Evolutionary conservation across 1,140 invertebrate species (phyloP).

Genomic region (Sarcophaga bullata): DNA sequence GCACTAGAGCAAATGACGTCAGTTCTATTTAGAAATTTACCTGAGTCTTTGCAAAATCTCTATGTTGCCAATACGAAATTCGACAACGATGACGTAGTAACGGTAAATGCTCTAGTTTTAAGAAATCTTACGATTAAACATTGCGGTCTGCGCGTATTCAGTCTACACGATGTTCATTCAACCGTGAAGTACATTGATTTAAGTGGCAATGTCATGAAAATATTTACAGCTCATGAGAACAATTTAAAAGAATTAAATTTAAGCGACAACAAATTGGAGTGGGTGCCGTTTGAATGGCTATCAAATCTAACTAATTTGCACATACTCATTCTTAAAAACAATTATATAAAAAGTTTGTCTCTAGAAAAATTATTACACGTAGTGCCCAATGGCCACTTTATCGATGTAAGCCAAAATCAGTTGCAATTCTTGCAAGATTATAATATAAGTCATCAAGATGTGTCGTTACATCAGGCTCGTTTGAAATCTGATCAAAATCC

Average conservation of each 20-base stretch:
- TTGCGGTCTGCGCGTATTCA: slow-evolving; percentile 47
- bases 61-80: slow-evolving; percentile 43
- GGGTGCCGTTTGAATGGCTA: slow-evolving; percentile 51
- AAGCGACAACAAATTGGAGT: slow-evolving; percentile 51
- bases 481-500: slow-evolving; percentile 57
- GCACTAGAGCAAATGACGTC: slow-evolving; percentile 43
- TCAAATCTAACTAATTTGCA: slow-evolving; percentile 46
- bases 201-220: slow-evolving; percentile 51
- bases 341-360: slow-evolving; percentile 48
- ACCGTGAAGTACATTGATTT: slow-evolving; percentile 48
- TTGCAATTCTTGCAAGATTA: slow-evolving; percentile 35
- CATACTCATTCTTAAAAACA: slow-evolving; percentile 47
- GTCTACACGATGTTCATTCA: slow-evolving; percentile 41
- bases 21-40: slow-evolving; percentile 48
- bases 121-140: slow-evolving; percentile 48
- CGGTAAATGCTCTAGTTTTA: slow-evolving; percentile 46
- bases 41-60: slow-evolving; percentile 48
- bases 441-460: slow-evolving; percentile 34
- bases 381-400: slow-evolving; percentile 32
- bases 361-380: slow-evolving; percentile 46
- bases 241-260: slow-evolving; percentile 48
- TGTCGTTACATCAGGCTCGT: slow-evolving; percentile 47
- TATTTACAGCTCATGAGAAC: slow-evolving; percentile 45
- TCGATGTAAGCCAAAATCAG: slow-evolving; percentile 54
- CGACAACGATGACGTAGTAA: slow-evolving; percentile 37